Percentiles rank a stretch among this genome's conserved stretches.
Conservation (phyloP, 2,797 vertebrate species). For the Anguilla marmorata region DNA sequence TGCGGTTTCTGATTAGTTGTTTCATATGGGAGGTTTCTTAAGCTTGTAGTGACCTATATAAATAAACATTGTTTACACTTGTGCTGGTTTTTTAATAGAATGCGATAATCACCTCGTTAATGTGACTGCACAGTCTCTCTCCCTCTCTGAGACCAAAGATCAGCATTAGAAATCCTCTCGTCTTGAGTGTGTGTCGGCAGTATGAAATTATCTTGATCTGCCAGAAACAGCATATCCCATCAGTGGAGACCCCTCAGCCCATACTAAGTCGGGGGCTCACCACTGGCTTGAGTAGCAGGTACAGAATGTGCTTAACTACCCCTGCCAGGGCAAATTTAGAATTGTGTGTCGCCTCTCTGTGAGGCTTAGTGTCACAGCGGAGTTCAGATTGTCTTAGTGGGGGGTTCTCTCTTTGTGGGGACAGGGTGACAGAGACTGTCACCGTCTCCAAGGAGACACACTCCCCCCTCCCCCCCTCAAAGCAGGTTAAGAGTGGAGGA, state of each 20-base stretch:
- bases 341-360: conserved; percentile 62
- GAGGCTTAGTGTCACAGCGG: conserved; percentile 74
- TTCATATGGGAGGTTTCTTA: background rate
- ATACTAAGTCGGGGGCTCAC: conserved; percentile 37
- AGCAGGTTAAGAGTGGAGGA: background rate
- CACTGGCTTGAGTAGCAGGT: conserved; percentile 35
- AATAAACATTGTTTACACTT: background rate
- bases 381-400: conserved; percentile 45
- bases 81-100: background rate
- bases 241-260: conserved; percentile 37
- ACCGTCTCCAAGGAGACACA: background rate
- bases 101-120: background rate
- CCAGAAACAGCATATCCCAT: conserved; percentile 39
- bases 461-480: background rate
- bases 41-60: background rate
- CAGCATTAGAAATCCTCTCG: background rate
- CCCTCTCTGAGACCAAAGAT: background rate
- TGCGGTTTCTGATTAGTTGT: background rate
- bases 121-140: conserved; percentile 1
- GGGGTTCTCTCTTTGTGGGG: background rate
- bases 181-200: conserved; percentile 7
- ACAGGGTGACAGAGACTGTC: conserved; percentile 16
- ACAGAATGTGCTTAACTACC: conserved; percentile 70
- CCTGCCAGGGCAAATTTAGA: conserved; percentile 73
- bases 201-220: conserved; percentile 43